Conservation (phyloP, 2,113 vertebrate genomes). For the Centropus bengalensis region DNA sequence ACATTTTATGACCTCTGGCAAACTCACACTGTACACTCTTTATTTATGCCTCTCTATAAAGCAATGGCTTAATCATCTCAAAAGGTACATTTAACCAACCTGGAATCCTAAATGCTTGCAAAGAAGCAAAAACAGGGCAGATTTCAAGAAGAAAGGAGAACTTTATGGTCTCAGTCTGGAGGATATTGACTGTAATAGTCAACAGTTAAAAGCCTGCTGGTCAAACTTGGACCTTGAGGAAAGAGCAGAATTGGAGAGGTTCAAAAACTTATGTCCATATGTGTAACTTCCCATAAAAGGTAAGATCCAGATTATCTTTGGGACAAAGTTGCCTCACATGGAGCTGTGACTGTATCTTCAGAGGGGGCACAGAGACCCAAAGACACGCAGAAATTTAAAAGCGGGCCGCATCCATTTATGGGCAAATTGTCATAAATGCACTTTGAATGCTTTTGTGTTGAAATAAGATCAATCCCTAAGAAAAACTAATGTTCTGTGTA, state of each 20-base stretch:
- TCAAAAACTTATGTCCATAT: neutral
- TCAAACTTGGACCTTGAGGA: neutral
- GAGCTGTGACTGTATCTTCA: neutral
- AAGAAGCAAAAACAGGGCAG: neutral
- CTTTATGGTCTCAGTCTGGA: neutral
- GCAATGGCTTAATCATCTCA: neutral
- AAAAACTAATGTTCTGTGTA: neutral
- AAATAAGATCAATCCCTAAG: neutral
- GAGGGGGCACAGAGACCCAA: neutral
- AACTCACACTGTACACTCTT: neutral
- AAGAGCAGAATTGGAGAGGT: neutral
- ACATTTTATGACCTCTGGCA: neutral
- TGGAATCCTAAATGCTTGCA: neutral
- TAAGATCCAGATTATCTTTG: neutral
- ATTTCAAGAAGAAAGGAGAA: neutral
- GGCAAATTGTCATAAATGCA: neutral
- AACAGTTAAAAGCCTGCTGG: neutral
- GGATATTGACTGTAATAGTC: neutral
- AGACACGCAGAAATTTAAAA: neutral
- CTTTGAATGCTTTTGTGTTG: neutral
- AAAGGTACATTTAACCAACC: neutral
- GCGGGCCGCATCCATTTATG: fast-evolving
- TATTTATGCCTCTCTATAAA: neutral
- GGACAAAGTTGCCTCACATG: neutral
- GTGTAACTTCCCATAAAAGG: neutral